A percentile compares a stretch with the other conserved stretches of the same genome.
These are phyloP conservation scores for Chaitophorus viminalis DNA, from an alignment of 2,888 invertebrate species.

Conservation along the genomic window DNA sequence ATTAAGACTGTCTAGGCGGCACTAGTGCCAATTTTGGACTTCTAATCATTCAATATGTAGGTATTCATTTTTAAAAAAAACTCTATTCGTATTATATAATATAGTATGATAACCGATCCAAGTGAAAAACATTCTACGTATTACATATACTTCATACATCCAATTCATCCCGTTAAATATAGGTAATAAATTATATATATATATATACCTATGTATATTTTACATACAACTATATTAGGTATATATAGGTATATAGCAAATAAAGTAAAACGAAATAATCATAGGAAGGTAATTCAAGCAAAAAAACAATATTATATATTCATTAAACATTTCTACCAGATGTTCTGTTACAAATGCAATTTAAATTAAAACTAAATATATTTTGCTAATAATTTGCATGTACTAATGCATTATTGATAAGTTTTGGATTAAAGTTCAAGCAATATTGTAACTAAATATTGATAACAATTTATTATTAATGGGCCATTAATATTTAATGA, in stretches of 20 bases:
- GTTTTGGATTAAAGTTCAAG: constrained; percentile 9
- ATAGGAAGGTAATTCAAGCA: neutral
- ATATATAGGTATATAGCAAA: neutral
- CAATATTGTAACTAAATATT: neutral
- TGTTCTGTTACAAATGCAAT: neutral
- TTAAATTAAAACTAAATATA: neutral
- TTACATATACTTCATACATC: neutral
- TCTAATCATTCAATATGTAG: constrained; percentile 5
- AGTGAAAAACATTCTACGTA: neutral
- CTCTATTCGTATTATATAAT: neutral
- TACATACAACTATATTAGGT: neutral
- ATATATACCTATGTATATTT: no score
- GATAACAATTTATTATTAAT: constrained; percentile 34
- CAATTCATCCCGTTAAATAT: neutral
- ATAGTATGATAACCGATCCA: neutral
- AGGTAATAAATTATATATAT: no score
- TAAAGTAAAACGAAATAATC: neutral
- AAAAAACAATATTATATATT: neutral
- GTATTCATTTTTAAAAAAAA: neutral
- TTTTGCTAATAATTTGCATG: neutral
- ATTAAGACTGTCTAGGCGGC: constrained; percentile 25
- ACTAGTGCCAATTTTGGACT: constrained; percentile 29
- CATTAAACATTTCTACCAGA: neutral
- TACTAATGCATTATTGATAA: neutral
- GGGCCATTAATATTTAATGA: constrained; percentile 45